Conservation (phyloP, 2,113 vertebrate genomes). For the Gymnorhina tibicen region DNA sequence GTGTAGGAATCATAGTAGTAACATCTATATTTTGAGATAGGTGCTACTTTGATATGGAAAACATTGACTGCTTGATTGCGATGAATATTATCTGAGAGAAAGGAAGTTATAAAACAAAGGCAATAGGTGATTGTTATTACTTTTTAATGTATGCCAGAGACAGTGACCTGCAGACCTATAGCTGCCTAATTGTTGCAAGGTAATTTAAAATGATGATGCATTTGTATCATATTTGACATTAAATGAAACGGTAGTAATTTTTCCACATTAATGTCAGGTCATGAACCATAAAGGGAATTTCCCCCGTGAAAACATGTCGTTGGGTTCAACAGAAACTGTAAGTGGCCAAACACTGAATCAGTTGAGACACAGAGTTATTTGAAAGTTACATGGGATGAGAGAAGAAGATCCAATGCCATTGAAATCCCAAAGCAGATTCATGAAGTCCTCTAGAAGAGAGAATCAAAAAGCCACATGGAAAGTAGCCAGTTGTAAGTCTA, state of each 20-base stretch:
- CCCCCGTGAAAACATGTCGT: accelerated
- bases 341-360: background rate
- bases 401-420: background rate
- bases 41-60: background rate
- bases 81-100: background rate
- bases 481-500: background rate
- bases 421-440: background rate
- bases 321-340: background rate
- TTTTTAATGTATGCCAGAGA: background rate
- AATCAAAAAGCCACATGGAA: background rate
- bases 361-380: background rate
- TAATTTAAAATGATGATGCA: background rate
- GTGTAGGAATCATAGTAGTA: background rate
- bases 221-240: background rate
- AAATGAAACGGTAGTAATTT: background rate
- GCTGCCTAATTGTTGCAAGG: background rate
- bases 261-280: background rate
- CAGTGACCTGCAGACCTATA: background rate
- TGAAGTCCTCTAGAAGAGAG: background rate
- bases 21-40: background rate
- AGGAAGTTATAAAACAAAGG: background rate
- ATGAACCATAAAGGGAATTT: background rate
- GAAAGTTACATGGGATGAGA: background rate
- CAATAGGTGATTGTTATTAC: background rate
- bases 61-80: background rate